Evolutionary conservation across 2,888 invertebrate species (phyloP), one percentile per base, ranked within the genome.

Genomic region (Caenorhabditis virilis): DNA sequence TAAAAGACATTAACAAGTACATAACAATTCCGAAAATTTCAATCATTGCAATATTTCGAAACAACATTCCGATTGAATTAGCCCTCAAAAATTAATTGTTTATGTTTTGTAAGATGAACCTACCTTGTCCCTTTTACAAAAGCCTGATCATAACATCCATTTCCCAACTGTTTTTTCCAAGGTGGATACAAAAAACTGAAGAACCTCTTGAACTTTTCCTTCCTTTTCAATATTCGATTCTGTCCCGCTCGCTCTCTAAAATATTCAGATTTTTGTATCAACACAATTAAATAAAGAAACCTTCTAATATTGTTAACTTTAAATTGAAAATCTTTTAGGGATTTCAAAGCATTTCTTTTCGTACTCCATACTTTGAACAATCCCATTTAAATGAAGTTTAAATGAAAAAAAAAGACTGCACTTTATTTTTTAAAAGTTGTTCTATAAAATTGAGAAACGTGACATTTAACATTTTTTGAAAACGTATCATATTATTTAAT

Each of bases 11-110:
- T n/a, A 70, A 26, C 15, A 66, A 36, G 52, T 69, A 77, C 65
- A 78, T 72, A 22, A 78, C 16, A 5, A 71, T 39, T 35, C 78
- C 78, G 54, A 77, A 72, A 20, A 61, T 16, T 41, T 78, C 69
- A 35, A 69, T 49, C 47, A 72, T 55, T 11, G 63, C 2, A 22
- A 72, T 63, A 30, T 69, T 63, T 11, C 62, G 46, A 15, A 65
- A 38, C 2, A 71, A 46, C 15, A 64, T 45, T 4, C 33, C 51
- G 1, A 65, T 42, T 6, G 51, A 47, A 30, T 71, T 42, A 7
- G 57, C 58, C 39, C 55, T 63, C 30, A 30, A 47, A 54, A n/a
- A 15, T 26, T 45, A n/a, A 15, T 45, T 38, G 16, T 39, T 49
- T n/a, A 16, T 13, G 2, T 22, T 16, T 36, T 20, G 9, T 33